Evolutionary conservation across 2,797 vertebrate genomes (phyloP).

Genomic region (Oreortyx pictus): DNA sequence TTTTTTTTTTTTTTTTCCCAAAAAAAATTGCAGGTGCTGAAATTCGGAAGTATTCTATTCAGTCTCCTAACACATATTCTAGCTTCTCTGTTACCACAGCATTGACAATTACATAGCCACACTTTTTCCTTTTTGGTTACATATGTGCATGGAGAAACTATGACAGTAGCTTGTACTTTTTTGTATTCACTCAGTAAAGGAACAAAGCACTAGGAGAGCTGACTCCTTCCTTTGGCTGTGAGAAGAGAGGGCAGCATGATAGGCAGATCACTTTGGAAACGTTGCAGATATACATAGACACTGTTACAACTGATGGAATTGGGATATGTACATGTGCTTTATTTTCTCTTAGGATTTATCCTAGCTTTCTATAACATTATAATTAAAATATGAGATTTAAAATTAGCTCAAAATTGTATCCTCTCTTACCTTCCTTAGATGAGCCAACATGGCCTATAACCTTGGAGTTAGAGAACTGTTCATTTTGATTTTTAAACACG

Average conservation of each 20-base stretch:
- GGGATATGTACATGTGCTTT: neutral
- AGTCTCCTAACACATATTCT: accelerated
- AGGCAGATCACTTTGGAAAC: neutral
- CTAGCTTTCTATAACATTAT: neutral
- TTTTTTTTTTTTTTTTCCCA: neutral
- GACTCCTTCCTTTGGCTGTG: neutral
- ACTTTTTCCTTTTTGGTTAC: neutral
- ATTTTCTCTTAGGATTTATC: neutral
- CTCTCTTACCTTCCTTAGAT: neutral
- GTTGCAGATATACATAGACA: neutral
- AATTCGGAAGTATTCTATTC: neutral
- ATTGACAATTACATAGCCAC: neutral
- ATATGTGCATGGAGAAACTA: neutral
- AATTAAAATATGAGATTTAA: neutral
- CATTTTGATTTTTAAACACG: neutral
- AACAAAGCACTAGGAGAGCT: neutral
- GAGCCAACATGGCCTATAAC: neutral
- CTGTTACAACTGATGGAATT: neutral
- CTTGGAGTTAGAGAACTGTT: neutral
- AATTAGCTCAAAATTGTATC: neutral
- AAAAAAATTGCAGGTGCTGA: neutral
- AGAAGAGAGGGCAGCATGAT: neutral
- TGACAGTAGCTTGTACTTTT: neutral
- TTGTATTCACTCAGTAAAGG: accelerated
- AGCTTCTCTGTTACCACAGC: neutral